Conservation (phyloP, 1,140 invertebrate genomes). For the Drosophila nikananu region DNA sequence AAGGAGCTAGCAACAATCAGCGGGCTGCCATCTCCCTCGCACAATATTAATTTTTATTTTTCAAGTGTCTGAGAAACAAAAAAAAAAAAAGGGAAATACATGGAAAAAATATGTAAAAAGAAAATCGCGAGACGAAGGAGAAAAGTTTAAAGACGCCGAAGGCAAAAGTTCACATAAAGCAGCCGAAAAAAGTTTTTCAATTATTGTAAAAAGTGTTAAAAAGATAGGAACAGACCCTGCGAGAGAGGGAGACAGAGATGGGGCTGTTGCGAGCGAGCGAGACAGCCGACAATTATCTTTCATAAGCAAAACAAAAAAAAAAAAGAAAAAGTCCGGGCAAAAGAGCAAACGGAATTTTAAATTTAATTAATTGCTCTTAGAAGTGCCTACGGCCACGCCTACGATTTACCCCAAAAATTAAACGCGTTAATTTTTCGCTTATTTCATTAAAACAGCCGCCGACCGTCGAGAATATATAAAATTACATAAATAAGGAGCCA, state of each 20-base stretch:
- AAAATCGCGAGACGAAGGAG: constrained; percentile 50
- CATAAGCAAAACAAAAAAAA: constrained; percentile 32
- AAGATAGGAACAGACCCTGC: constrained; percentile 37
- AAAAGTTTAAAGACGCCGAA: constrained; percentile 57
- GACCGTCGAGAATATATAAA: background rate
- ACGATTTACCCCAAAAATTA: constrained; percentile 8
- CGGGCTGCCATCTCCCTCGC: constrained; percentile 18
- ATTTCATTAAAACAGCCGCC: constrained; percentile 37
- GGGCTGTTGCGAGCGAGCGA: constrained; percentile 14
- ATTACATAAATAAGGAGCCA: constrained; percentile 15
- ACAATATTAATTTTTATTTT: constrained; percentile 74
- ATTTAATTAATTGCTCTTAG: constrained; percentile 58
- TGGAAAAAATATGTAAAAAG: constrained; percentile 16
- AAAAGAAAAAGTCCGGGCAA: constrained; percentile 23
- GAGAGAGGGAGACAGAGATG: constrained; percentile 11
- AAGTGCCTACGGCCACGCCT: constrained; percentile 22
- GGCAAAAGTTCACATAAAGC: constrained; percentile 77
- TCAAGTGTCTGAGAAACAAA: constrained; percentile 64
- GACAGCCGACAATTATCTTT: constrained; percentile 42
- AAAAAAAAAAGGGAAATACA: constrained; percentile 22
- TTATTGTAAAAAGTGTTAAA: constrained; percentile 83
- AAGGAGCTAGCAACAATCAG: constrained; percentile 12
- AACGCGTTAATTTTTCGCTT: constrained; percentile 56
- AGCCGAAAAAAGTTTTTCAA: constrained; percentile 78
- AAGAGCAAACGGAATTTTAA: constrained; percentile 40